Evolutionary conservation across 2,888 invertebrate species (phyloP), one percentile per base, ranked within the genome.

Genomic region (Trissolcus brochymenae): DNA sequence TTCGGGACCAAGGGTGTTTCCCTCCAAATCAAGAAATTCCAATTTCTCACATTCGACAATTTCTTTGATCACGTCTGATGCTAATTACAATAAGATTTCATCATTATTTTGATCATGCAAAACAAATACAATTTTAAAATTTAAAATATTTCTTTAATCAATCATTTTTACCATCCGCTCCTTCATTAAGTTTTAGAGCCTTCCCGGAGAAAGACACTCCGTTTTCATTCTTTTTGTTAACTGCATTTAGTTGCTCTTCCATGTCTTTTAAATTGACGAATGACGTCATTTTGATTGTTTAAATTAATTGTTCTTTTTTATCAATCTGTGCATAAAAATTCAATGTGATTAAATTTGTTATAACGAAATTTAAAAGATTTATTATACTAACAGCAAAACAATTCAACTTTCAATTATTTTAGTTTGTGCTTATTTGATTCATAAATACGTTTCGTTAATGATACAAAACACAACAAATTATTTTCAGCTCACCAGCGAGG

Each of bases 1-100:
- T 14, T 94, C 93, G 11, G 97, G 95, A 0, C 98, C 98, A 19
- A 98, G 90, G 0, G 98, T 98, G 87, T 98, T 98, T 6, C 98
- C 98, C 80, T 97, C 96, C 41, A 98, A 90, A 68, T 95, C 94
- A 6, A 99, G 91, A 81, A 91, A 95, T 64, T 92, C 91, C 68
- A 98, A 91, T 41, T 92, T 90, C 0, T 91, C 89, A 84, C 94
- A 95, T 61, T 91, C 90, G 78, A 93, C 91, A 65, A 98, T 95
- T 0, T 94, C 95, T 14, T 94, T 92, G 4, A 95, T 92, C 3
- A 98, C 93, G 59, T 92, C 91, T 85, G 95, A 96, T 95, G 87
- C 71, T 79, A 43, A 17, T 14, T 16, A 51, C 1, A 49, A 16
- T 17, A 25, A 25, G 4, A n/a, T n/a, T n/a, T n/a, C n/a, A n/a